Base-by-base conservation (phyloP, 30 jellyfish, hydroid and myxozoan genomes). In the Hydractinia symbiolongicarpus region DNA sequence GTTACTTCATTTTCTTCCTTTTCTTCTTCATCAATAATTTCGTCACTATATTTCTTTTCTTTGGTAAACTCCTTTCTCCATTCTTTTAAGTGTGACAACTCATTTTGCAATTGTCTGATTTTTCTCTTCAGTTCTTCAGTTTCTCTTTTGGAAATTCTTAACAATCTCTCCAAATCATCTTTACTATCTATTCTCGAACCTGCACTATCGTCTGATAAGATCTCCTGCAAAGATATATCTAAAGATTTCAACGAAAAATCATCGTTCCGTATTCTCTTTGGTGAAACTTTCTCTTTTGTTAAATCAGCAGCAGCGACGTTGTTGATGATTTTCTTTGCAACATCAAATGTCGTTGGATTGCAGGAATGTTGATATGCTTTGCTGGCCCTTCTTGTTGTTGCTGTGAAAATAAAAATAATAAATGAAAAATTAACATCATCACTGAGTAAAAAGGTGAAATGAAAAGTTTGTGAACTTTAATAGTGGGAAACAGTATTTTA, bases 81-180 rank as follows among this genome's bases (percentile, higher is more conserved):
- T 49, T 19, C 53, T 53, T 13, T 71, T 20, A 71, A 20, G 13
- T 30, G 60, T 8, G 9, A 20, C 67, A 71, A 20, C 50, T 71
- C 80, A 1, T 71, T 30, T 20, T 58, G 69, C n/a, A 71, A 71
- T 9, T 19, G 60, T 30, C 53, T 30, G n/a, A 19, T 71, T 15
- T 50, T 71, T 15, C 8, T n/a, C 13, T 20, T 71, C 68, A 71
- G 70, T 7, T 71, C 80, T 1, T 71, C 80, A 4, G 55, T 53
- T 9, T 71, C 80, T 5, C 80, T 54, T 19, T 53, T 71, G 60
- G 80, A 6, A 50, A 71, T 71, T 9, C 80, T 54, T 71, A 71
- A 19, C 67, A 71, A 71, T 20, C 80, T 0, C 3, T 71, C 80
- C 40, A 71, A 71, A 15, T 71, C 80, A 2, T 64, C 74, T 64